A percentile compares a stretch with the other conserved stretches of the same genome.
Conservation (phyloP, 2,113 vertebrate species). For the Felis catus region F.catus_Fca126_mat1.0 CM031423.1:81370501-81371000, state of each 20-base stretch:
- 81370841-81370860: neutral
- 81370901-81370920: too few relatives aligned
- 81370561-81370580: neutral
- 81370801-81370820: neutral
- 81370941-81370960: neutral
- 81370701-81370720: too few relatives aligned
- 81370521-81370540: neutral
- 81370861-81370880: neutral
- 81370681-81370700: neutral
- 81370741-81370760: too few relatives aligned
- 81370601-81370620: neutral
- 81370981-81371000: neutral
- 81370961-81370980: neutral
- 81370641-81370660: neutral
- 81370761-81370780: neutral
- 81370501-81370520: too few relatives aligned
- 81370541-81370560: neutral
- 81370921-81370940: neutral
- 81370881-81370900: neutral
- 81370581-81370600: neutral
- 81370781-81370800: neutral
- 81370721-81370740: neutral
- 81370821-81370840: neutral
- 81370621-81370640: neutral
- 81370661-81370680: neutral